These are phyloP conservation scores for Geopemphigus sp. DNA, from an alignment of 1,140 invertebrate genomes.

Conservation along the genomic window DNA sequence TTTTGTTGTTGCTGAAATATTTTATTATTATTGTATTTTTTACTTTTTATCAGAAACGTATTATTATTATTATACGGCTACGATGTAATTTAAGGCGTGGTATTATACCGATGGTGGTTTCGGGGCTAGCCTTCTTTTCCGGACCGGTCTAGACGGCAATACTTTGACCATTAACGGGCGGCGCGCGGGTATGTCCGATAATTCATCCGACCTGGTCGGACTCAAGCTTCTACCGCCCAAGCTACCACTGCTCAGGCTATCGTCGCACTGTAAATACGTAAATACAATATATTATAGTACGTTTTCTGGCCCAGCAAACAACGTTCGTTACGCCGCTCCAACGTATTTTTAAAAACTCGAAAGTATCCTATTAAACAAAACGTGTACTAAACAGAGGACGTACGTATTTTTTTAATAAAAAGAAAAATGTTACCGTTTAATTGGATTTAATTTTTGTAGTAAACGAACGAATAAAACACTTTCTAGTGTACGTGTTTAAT, in stretches of 20 bases:
- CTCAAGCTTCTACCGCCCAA: constrained; percentile 59
- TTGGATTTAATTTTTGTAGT: too few species aligned
- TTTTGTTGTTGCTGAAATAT: constrained; percentile 26
- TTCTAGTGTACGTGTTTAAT: too few species aligned
- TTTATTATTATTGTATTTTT: not conserved
- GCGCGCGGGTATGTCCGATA: constrained; percentile 55
- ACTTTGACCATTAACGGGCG: constrained; percentile 54
- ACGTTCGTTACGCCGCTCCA: not conserved
- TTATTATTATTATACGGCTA: not conserved
- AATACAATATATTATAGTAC: not conserved
- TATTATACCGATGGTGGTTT: constrained; percentile 58
- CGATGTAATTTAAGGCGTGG: not conserved
- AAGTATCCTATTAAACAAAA: not conserved
- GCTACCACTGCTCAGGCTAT: constrained; percentile 59
- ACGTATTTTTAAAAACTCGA: not conserved
- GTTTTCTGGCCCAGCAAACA: not conserved
- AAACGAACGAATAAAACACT: too few species aligned
- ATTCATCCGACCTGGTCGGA: constrained; percentile 58
- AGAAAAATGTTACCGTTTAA: too few species aligned
- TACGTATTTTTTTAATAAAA: too few species aligned
- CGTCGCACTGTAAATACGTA: constrained; percentile 54
- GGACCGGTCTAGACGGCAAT: constrained; percentile 57
- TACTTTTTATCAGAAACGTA: not conserved
- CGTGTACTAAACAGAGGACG: not conserved
- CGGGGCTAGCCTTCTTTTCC: constrained; percentile 63